Base-by-base conservation (phyloP, 2,797 vertebrate genomes). In the Tapirus indicus region DNA sequence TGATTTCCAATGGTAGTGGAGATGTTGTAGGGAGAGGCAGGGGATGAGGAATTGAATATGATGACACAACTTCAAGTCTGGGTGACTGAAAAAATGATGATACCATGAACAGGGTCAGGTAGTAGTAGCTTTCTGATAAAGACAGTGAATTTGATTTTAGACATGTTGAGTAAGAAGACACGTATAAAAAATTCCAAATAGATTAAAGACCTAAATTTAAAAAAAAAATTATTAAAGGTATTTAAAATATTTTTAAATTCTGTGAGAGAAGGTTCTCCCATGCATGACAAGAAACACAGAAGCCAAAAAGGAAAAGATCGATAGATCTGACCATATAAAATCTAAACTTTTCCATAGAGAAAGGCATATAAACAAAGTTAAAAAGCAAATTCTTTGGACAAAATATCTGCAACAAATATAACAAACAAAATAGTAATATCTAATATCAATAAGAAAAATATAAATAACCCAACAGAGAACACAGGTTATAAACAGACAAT, bases 181-280 rank as follows among this genome's bases (percentile, higher is more conserved):
- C n/a, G n/a, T n/a, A n/a, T n/a, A n/a, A n/a, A n/a, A n/a, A n/a
- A 92, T 88, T 84, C n/a, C n/a, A 71, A 54, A 72, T 71, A 89
- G 52, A 84, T 78, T 62, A 89, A 89, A 77, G 38, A 60, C 7
- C 9, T 54, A 96, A 44, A 87, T 29, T 47, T 58, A 47, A 17
- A 5, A 11, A 29, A 88, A 72, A 74, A 88, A n/a, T 68, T 80
- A 74, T 88, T 75, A 38, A 93, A 84, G 35, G 60, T 56, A 79
- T 64, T 88, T 86, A 64, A 52, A 95, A 91, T 71, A 54, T 91
- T 74, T 93, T 83, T 35, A 54, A 93, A 77, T 93, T 95, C n/a
- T 78, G n/a, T 14, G 41, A 77, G 66, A 85, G 62, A 86, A 77
- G 47, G 20, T 49, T 85, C n/a, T 49, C 20, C 21, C 38, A 56